These are phyloP conservation scores for Phalacrocorax pelagicus DNA, from an alignment of 2,113 vertebrate species.

Conservation along the genomic window DNA sequence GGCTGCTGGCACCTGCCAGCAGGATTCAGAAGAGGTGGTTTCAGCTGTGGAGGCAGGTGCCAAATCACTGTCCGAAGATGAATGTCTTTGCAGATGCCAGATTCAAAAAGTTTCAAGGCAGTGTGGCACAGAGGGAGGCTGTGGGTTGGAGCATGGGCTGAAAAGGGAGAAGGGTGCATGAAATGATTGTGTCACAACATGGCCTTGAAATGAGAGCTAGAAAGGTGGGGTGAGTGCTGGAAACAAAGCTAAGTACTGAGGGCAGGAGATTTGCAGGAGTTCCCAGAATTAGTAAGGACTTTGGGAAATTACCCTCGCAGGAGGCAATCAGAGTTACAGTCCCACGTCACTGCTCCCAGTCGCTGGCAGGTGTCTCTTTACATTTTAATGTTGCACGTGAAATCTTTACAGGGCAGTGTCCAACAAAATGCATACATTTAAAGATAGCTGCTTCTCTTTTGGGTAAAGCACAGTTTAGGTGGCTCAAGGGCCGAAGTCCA, in stretches of 20 bases:
- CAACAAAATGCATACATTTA: not conserved
- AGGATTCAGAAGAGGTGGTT: not conserved
- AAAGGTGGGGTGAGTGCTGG: not conserved
- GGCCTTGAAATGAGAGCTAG: not conserved
- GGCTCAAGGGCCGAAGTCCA: not conserved
- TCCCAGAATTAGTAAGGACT: not conserved
- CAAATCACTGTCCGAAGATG: not conserved
- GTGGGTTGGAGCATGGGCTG: not conserved
- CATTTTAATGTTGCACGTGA: not conserved
- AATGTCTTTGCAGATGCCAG: not conserved
- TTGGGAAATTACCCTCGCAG: not conserved
- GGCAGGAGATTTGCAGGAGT: not conserved
- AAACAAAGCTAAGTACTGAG: not conserved
- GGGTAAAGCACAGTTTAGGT: not conserved
- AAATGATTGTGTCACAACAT: not conserved
- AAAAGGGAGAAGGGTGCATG: not conserved
- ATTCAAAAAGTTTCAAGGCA: not conserved
- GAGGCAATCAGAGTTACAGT: not conserved
- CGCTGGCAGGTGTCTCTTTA: not conserved
- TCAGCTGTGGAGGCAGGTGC: not conserved
- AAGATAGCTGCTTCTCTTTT: not conserved
- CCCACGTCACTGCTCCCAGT: fast-evolving
- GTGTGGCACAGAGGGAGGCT: not conserved
- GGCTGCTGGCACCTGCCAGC: fast-evolving
- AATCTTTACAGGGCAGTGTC: not conserved